phyloP scores from a whole-genome alignment of 2,113 vertebrate genomes.

The Colistium nudipinnis region DNA sequence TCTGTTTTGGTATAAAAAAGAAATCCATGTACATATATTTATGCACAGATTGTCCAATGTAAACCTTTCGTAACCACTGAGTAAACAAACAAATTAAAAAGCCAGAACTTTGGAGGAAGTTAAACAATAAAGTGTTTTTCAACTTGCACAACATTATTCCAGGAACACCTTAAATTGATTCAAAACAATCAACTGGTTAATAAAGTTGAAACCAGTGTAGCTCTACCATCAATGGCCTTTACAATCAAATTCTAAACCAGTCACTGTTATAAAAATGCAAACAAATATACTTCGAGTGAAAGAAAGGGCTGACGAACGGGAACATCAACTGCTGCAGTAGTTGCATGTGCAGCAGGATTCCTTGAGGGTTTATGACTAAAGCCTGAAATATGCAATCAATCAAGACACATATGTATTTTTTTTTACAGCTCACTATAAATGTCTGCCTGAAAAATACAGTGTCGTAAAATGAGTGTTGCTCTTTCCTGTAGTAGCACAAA shows the following conservation, averaged over 20 bases:
- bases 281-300: background rate
- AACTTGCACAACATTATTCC: background rate
- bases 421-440: background rate
- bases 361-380: constrained; percentile 39
- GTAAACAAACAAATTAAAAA: background rate
- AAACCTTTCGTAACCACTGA: background rate
- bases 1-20: background rate
- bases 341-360: constrained; percentile 5
- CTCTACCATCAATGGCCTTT: background rate
- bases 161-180: background rate
- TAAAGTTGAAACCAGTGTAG: background rate
- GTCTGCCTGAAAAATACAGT: background rate
- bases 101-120: background rate
- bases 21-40: too few relatives aligned
- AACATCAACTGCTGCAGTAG: constrained; percentile 8
- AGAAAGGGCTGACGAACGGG: background rate
- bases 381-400: constrained; percentile 27
- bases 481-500: background rate
- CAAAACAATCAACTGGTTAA: background rate
- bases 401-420: background rate
- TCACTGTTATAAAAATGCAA: background rate
- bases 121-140: background rate
- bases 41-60: background rate
- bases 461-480: background rate
- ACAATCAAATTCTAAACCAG: background rate